These are phyloP conservation scores for Papilio machaon DNA, from an alignment of 1,140 invertebrate genomes.

Conservation along the genomic window DNA sequence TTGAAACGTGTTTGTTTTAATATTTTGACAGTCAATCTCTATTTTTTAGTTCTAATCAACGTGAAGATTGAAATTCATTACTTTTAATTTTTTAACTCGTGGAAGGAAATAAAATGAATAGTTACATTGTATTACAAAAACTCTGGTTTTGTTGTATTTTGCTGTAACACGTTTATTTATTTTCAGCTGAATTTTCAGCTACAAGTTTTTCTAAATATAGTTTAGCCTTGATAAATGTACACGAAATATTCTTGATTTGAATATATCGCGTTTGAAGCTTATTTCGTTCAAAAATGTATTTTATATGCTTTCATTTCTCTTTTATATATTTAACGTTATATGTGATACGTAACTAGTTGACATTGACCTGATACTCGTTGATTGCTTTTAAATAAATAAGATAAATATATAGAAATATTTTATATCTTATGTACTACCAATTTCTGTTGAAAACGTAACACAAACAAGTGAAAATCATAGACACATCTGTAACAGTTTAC, in stretches of 20 bases:
- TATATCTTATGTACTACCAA: no score
- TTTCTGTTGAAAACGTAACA: no score
- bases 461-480: no score
- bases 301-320: conserved; percentile 3
- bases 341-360: not conserved
- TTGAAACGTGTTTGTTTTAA: not conserved
- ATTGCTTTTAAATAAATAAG: not conserved
- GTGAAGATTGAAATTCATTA: no score
- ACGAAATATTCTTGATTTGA: not conserved
- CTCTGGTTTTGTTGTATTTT: no score
- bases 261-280: not conserved
- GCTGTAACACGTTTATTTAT: no score
- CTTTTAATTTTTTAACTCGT: no score
- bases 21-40: not conserved
- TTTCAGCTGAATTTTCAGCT: no score
- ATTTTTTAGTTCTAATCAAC: not conserved
- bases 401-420: not conserved
- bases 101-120: no score
- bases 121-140: no score
- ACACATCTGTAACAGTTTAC: no score
- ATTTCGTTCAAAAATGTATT: conserved; percentile 8
- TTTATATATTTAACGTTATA: not conserved
- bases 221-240: not conserved
- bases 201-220: not conserved
- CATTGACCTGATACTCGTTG: not conserved